phyloP scores from a whole-genome alignment of 2,797 vertebrate species.

The Hephaestus fuliginosus region DNA sequence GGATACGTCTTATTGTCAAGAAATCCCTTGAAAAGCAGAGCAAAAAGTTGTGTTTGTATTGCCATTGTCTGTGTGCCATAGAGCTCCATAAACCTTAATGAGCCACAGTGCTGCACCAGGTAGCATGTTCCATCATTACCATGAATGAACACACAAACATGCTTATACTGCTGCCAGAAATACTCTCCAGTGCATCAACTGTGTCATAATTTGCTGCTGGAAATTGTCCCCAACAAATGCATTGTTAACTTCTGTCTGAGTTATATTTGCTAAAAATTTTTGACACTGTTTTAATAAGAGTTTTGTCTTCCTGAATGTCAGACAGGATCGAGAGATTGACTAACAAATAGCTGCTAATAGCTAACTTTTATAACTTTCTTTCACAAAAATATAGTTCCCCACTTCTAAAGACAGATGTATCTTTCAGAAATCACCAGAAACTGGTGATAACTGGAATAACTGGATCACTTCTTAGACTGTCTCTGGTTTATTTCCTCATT shows the following conservation, averaged over 20 bases:
- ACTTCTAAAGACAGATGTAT: neutral
- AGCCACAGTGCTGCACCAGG: no score
- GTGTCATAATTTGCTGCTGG: neutral
- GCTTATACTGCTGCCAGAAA: neutral
- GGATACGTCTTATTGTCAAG: neutral
- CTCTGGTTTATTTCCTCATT: neutral
- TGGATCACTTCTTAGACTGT: neutral
- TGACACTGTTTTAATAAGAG: neutral
- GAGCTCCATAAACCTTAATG: no score
- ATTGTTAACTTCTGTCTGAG: neutral
- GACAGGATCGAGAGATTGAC: neutral
- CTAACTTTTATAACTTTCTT: neutral
- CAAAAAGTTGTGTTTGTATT: no score
- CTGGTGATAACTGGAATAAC: no score
- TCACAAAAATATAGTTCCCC: neutral
- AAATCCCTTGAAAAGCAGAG: neutral
- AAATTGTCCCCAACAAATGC: neutral
- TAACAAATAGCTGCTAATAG: neutral
- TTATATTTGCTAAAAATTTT: neutral
- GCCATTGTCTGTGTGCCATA: no score
- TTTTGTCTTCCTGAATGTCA: neutral
- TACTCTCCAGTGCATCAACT: neutral
- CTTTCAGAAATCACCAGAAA: neutral
- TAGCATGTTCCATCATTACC: no score
- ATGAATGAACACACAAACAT: no score